These are phyloP conservation scores for Physella acuta DNA, from an alignment of 1,140 invertebrate species.

Conservation along the genomic window DNA sequence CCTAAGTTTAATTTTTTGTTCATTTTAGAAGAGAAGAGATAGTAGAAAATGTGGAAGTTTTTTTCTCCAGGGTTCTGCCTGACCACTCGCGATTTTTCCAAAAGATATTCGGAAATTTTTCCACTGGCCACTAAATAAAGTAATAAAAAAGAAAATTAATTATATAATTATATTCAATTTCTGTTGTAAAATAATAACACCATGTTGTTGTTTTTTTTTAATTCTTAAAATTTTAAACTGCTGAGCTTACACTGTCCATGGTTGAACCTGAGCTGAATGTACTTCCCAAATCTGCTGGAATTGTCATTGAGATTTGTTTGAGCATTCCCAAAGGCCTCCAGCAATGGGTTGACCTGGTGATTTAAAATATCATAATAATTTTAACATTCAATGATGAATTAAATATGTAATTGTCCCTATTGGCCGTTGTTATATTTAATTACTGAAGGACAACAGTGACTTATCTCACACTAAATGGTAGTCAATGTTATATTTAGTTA, in stretches of 20 bases:
- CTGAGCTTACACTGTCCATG: slow-evolving; percentile 16
- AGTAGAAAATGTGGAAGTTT: slow-evolving; percentile 60
- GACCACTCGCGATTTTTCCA: slow-evolving; percentile 82
- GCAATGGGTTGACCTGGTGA: slow-evolving; percentile 74
- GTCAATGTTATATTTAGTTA: no score
- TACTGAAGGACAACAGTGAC: no score
- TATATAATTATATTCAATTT: background rate
- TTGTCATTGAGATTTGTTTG: slow-evolving; percentile 78
- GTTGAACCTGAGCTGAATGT: slow-evolving; percentile 69
- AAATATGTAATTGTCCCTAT: no score
- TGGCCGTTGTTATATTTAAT: no score
- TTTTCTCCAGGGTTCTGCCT: slow-evolving; percentile 73
- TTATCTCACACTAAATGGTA: no score
- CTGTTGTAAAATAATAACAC: background rate
- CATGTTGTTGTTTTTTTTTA: background rate
- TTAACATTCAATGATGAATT: no score
- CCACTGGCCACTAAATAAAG: slow-evolving; percentile 49
- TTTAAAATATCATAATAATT: no score
- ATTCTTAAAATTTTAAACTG: background rate
- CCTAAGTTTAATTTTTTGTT: slow-evolving; percentile 40
- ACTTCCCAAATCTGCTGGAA: slow-evolving; percentile 82
- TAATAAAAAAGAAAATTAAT: background rate
- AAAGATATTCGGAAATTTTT: slow-evolving; percentile 77
- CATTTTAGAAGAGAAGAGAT: slow-evolving; percentile 53
- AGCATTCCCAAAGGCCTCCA: slow-evolving; percentile 85